Evolutionary conservation across 2,888 invertebrate genomes (phyloP).

Genomic region (Trichopoda pennipes): DNA sequence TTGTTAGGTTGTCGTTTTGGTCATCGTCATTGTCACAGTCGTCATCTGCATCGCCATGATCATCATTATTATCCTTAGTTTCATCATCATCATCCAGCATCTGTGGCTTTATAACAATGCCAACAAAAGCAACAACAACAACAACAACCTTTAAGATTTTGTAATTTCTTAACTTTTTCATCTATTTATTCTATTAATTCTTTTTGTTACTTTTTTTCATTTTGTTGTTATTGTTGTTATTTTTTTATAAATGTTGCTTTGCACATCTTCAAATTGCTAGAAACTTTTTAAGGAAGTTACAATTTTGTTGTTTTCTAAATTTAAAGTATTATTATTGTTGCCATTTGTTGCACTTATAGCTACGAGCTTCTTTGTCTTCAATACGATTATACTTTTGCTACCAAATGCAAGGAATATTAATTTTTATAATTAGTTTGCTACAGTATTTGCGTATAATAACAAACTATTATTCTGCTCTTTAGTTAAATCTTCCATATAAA

Average conservation of each 20-base stretch:
- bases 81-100: constrained; percentile 41
- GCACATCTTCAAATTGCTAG: constrained; percentile 61
- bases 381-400: no score
- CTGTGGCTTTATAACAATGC: constrained; percentile 21
- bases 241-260: constrained; percentile 58
- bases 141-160: constrained; percentile 35
- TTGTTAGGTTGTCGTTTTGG: constrained; percentile 68
- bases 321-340: constrained; percentile 48
- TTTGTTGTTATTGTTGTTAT: constrained; percentile 72
- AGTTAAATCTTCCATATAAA: no score
- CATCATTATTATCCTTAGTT: constrained; percentile 40
- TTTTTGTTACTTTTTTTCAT: constrained; percentile 27
- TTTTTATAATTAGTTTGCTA: not conserved
- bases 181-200: not conserved
- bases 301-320: constrained; percentile 60
- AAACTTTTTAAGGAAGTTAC: constrained; percentile 64
- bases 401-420: not conserved
- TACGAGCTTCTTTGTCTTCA: not conserved
- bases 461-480: no score
- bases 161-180: constrained; percentile 14
- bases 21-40: constrained; percentile 57
- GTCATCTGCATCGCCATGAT: constrained; percentile 29
- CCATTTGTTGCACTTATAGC: constrained; percentile 54
- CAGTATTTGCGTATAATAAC: not conserved
- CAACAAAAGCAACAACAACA: constrained; percentile 15